Evolutionary conservation across 2,888 invertebrate genomes (phyloP), one percentile per base, ranked within the genome.

Genomic region (Ctena decussata): DNA sequence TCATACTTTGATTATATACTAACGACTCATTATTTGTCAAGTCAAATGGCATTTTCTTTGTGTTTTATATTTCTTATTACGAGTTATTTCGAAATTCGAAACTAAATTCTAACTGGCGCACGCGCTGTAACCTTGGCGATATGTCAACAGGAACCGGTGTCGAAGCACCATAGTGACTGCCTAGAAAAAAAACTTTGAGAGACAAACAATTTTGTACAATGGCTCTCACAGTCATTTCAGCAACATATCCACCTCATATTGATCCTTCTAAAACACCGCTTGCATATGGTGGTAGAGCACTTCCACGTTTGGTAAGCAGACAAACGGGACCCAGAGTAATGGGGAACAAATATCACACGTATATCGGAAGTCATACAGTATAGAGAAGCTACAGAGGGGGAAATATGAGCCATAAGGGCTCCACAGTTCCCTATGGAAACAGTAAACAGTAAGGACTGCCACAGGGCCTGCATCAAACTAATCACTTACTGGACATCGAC

Each of bases 211-310:
- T 12, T 73, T n/a, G 46, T 53, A 87, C 77, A 32, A 96, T 96
- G 95, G 95, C 95, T 30, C 83, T 91, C 15, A 94, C 95, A 41
- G 92, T 95, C 30, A 95, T 96, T 72, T 95, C 96, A 49, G 95
- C 95, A 30, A 94, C 94, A 82, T 95, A 95, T 87, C 96, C 96
- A 30, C 95, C 96, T 24, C 93, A 94, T 39, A 95, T 96, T 70
- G 96, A 96, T 87, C 91, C 94, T 37, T 94, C 96, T 24, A 92
- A 94, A 84, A 94, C 95, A 53, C 95, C 96, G 3, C 84, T 96
- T 49, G 96, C 96, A 21, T 96, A 94, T 92, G 96, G 96, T 32
- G 93, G 95, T 80, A 88, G 96, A 72, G 96, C 96, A 21, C 89
- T 96, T 39, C 95, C 95, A 27, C 88, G 95, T 82, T 89, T 96